These are phyloP conservation scores for Dicerorhinus sumatrensis DNA, from an alignment of 2,113 vertebrate species.

Conservation along the genomic window DNA sequence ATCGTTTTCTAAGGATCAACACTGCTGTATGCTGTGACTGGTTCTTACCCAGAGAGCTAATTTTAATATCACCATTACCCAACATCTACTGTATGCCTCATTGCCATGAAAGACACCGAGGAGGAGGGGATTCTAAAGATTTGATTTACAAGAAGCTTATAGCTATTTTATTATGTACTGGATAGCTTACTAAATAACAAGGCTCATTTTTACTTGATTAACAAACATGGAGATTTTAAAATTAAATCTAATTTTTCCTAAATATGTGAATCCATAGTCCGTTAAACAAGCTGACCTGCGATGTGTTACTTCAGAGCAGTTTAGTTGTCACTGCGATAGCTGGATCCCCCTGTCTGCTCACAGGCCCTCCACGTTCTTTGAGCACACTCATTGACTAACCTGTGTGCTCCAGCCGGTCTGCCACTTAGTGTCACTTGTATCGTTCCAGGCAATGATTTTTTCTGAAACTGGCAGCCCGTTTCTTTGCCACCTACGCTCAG, in stretches of 20 bases:
- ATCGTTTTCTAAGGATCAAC: conserved; percentile 34
- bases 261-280: neutral
- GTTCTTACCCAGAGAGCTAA: conserved; percentile 28
- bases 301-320: neutral
- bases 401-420: neutral
- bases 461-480: conserved; percentile 23
- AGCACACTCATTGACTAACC: neutral
- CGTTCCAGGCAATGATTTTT: neutral
- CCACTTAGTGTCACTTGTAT: conserved; percentile 14
- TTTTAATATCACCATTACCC: neutral
- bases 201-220: neutral
- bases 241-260: neutral
- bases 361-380: neutral
- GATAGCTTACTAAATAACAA: conserved; percentile 6
- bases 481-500: conserved; percentile 41
- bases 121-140: conserved; percentile 26
- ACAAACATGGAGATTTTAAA: neutral
- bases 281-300: neutral
- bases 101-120: neutral
- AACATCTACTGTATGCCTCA: neutral
- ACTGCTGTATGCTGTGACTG: neutral
- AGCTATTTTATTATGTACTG: neutral
- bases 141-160: neutral
- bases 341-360: neutral
- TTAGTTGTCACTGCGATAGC: neutral